Conservation (phyloP, 2,888 invertebrate species). For the Saturnia pavonia region DNA sequence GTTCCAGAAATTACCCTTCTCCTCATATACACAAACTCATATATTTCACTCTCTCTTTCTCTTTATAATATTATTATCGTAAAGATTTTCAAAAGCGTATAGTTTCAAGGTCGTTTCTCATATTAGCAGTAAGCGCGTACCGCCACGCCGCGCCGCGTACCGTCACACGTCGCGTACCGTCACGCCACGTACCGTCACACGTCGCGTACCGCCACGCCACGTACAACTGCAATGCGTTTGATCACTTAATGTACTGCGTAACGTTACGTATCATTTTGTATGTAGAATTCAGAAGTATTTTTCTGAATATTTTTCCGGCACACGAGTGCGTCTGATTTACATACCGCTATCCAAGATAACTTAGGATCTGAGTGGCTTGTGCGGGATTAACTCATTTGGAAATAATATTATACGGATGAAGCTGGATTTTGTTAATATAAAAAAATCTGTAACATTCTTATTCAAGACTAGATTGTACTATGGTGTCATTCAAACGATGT, state of each 20-base stretch:
- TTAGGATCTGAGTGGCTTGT: conserved; percentile 11
- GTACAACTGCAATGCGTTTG: neutral
- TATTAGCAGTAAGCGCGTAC: neutral
- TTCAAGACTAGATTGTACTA: too few species aligned
- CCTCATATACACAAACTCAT: too few species aligned
- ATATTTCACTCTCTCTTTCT: too few species aligned
- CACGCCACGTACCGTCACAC: too few species aligned
- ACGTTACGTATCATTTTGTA: neutral
- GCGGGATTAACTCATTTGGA: conserved; percentile 21
- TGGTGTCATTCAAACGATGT: too few species aligned
- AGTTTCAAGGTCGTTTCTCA: neutral
- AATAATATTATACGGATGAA: neutral
- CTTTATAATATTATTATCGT: too few species aligned
- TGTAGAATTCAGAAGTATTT: neutral
- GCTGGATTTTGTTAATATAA: conserved; percentile 6
- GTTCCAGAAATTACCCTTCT: too few species aligned
- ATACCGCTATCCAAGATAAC: neutral
- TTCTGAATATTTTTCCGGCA: neutral
- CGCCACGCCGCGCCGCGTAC: too few species aligned
- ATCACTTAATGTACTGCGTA: neutral
- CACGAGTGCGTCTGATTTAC: neutral
- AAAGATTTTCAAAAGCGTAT: neutral
- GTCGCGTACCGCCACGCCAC: too few species aligned
- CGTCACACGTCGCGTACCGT: too few species aligned
- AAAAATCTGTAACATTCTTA: too few species aligned